Base-by-base conservation (phyloP, 2,888 invertebrate genomes). In the Cheilosia vulpina region DNA sequence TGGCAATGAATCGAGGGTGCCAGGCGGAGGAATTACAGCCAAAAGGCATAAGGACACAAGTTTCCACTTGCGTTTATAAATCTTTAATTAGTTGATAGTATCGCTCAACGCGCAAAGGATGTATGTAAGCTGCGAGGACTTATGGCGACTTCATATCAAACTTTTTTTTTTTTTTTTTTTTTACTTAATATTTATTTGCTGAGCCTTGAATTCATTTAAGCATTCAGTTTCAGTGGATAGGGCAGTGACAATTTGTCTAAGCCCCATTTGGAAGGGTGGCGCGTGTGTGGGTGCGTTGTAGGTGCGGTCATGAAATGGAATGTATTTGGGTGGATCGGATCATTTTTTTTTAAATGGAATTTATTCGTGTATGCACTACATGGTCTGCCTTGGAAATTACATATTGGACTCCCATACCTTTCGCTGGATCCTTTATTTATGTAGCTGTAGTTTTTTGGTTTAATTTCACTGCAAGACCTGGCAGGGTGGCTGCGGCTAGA, bases 71-170 rank as follows among this genome's bases (percentile, higher is more conserved):
- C 52, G 21, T 52, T 75, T 79, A 60, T 84, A 84, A 79, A 84
- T 84, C 79, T 75, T 79, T 79, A 79, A 84, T 84, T 84, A 79
- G 68, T 73, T 83, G 63, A 79, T 68, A 45, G 69, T 41, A 69
- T 69, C 58, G 57, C 73, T 78, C 73, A 57, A 71, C 43, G 69
- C 31, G 17, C 47, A 47, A 63, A 52, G 45, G 34, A 73, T 63
- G 41, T 38, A 38, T 9, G 31, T 9, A 31, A 31, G 53, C 24
- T 45, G 38, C 27, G 15, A 13, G 38, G 24, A 13, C 6, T 11
- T 15, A 15, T 7, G 34, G 5, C 17, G 11, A 24, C 41, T 24
- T 53, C 53, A 9, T 9, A n/a, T 9, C n/a, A 17, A 15, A 17
- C 15, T n/a, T 0, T 17, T 2, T 27, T 34, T 31, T n/a, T 31